Conservation (phyloP, 2,888 invertebrate species). For the Caenorhabditis sp. region DNA sequence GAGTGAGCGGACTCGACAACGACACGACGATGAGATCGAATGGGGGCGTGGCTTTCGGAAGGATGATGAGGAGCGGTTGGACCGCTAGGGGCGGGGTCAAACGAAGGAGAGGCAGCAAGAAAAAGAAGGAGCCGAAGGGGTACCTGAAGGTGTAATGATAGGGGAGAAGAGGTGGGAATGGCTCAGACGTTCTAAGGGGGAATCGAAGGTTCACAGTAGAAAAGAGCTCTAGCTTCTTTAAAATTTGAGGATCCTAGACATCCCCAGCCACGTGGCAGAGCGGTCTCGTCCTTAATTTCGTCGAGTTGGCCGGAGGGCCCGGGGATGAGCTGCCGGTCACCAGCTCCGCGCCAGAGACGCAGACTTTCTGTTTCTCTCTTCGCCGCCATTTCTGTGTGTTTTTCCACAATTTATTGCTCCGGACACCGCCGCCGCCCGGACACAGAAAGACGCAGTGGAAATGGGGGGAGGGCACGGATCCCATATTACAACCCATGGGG, state of each 20-base stretch:
- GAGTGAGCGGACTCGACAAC: slow-evolving; percentile 30
- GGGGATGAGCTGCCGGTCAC: background rate
- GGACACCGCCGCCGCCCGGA: background rate
- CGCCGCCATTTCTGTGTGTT: background rate
- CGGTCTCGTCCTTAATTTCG: no score
- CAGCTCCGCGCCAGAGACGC: no score
- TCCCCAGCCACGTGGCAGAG: no score
- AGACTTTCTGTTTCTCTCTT: background rate
- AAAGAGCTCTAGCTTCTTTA: no score
- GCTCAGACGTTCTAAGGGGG: no score
- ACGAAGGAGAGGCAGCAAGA: slow-evolving; percentile 5
- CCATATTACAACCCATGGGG: background rate
- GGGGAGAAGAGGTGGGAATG: no score
- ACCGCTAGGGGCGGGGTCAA: slow-evolving; percentile 20
- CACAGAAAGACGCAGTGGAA: no score
- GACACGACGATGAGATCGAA: slow-evolving; percentile 44
- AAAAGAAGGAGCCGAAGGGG: slow-evolving; percentile 7
- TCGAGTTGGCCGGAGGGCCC: background rate
- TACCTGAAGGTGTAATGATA: no score
- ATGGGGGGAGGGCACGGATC: no score
- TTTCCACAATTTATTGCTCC: background rate
- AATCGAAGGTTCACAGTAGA: no score
- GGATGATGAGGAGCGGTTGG: slow-evolving; percentile 13
- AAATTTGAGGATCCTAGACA: no score
- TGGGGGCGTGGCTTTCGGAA: background rate